Evolutionary conservation across 2,113 vertebrate genomes (phyloP), one percentile per base, ranked within the genome.

Genomic region (Microcebus lehilahytsara): DNA sequence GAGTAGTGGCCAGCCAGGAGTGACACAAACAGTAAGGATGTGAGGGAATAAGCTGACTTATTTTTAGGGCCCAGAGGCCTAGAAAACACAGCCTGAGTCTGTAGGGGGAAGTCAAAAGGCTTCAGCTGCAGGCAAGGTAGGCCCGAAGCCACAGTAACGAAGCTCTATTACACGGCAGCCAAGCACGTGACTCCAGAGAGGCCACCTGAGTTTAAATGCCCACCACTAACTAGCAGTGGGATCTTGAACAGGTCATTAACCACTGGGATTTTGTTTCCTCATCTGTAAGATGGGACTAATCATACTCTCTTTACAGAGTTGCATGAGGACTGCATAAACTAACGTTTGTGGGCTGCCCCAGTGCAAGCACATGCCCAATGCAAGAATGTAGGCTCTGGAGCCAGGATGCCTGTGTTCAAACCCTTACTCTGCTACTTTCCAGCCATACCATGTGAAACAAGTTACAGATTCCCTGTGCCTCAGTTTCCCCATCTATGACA

Each of bases 401-500:
- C 12, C 75, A 69, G 42, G 69, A 62, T 7, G 32, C 27, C 67
- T 67, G 17, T 27, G 27, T 62, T 89, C 69, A 27, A 74, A 40
- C 23, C 30, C n/a, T 92, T n/a, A 19, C 10, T 94, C 10, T 78
- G 30, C 40, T 58, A 25, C 66, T 83, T 83, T 51, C 67, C 58
- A 64, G 83, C 11, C 8, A 40, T 19, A 69, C 5, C 1, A 16
- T 46, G 11, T 2, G 2, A 7, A 11, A 2, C n/a, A n/a, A 42
- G n/a, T 66, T 9, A 67, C 23, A 95, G 42, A 37, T 23, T 66
- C 25, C 56, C 49, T 27, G 27, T 27, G 22, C 5, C 49, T 89
- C 49, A 37, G 25, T 87, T 32, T 75, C 34, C 9, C 40, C 9
- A 62, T 37, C 17, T 30, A 19, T 22, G 87, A 4, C 11, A 37